These are phyloP conservation scores for Triplophysa tibetana DNA, from an alignment of 2,113 vertebrate species.

Conservation along the genomic window DNA sequence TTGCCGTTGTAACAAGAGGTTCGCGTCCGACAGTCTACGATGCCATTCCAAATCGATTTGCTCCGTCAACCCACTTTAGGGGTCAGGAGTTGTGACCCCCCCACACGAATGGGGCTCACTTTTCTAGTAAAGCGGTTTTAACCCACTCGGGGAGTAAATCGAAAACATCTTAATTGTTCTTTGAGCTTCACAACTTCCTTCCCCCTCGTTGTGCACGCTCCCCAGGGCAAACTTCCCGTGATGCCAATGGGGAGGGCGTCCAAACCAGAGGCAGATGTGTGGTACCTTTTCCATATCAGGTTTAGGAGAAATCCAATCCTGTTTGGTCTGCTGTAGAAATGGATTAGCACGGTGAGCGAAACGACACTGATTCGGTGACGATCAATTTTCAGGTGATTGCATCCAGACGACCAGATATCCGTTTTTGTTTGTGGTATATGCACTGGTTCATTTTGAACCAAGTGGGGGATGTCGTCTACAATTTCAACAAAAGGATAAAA, in stretches of 20 bases:
- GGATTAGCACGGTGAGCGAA: slow-evolving; percentile 24
- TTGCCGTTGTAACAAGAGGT: not conserved
- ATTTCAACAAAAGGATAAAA: not conserved
- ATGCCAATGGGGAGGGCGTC: slow-evolving; percentile 19
- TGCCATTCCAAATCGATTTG: slow-evolving; percentile 58
- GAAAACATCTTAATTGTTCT: slow-evolving; percentile 65
- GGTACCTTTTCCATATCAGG: slow-evolving; percentile 22
- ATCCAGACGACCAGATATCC: not conserved
- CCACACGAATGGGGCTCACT: slow-evolving; percentile 58
- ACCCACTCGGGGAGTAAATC: slow-evolving; percentile 64
- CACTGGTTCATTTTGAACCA: not conserved
- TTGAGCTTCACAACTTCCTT: slow-evolving; percentile 57
- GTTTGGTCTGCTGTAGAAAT: slow-evolving; percentile 43
- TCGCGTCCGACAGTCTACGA: not conserved
- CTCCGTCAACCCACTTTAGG: slow-evolving; percentile 55
- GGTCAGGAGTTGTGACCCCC: slow-evolving; percentile 64
- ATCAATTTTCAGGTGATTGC: slow-evolving; percentile 12
- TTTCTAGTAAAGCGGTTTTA: slow-evolving; percentile 60
- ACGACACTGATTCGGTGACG: slow-evolving; percentile 20
- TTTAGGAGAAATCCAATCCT: slow-evolving; percentile 33
- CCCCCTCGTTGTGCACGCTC: slow-evolving; percentile 45
- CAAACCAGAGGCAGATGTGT: slow-evolving; percentile 26
- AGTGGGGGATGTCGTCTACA: not conserved
- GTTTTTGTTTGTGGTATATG: not conserved
- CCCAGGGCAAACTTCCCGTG: slow-evolving; percentile 28